A percentile compares a stretch with the other conserved stretches of the same genome.
These are phyloP conservation scores for Papilio aristodemus DNA, from an alignment of 1,140 invertebrate genomes.

Conservation along the genomic window DNA sequence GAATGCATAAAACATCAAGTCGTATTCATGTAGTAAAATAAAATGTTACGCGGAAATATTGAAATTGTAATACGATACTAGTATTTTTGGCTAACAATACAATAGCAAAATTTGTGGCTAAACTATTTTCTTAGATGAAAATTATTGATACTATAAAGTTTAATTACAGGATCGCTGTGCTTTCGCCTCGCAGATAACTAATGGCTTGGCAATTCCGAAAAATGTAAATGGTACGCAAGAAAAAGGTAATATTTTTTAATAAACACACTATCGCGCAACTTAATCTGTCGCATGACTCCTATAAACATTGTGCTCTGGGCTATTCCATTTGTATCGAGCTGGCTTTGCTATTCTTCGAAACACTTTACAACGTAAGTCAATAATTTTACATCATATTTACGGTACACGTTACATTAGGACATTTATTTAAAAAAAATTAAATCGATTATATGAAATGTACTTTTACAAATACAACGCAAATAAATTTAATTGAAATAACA, in stretches of 20 bases:
- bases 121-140: no score
- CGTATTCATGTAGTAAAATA: no score
- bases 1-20: no score
- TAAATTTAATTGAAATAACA: no score
- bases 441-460: no score
- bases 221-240: constrained; percentile 59
- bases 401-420: no score
- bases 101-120: no score
- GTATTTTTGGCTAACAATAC: no score
- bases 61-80: no score
- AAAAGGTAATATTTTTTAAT: constrained; percentile 57
- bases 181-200: constrained; percentile 81
- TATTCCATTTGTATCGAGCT: not conserved
- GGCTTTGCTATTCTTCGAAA: not conserved
- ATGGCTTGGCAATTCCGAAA: constrained; percentile 75
- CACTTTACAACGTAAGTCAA: constrained; percentile 13
- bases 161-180: constrained; percentile 83
- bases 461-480: no score
- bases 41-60: no score
- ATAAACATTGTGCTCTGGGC: not conserved
- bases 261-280: constrained; percentile 42
- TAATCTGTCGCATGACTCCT: constrained; percentile 14
- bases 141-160: not conserved
- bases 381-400: not conserved
- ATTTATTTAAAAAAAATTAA: no score